phyloP scores from a whole-genome alignment of 2,888 invertebrate species.

The Micropterix aruncella region DNA sequence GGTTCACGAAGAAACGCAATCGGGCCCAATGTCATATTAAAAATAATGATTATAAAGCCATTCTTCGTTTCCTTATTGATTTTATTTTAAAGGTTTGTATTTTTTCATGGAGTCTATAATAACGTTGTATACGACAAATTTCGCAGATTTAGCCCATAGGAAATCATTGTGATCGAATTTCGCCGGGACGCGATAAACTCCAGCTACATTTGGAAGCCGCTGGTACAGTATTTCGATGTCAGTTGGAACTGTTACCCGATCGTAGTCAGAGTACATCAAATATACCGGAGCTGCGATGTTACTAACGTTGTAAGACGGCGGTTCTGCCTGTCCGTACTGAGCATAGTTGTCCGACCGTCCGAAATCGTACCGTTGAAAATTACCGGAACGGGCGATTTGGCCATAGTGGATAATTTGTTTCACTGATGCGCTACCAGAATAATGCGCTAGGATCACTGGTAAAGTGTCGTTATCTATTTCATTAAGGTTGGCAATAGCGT shows the following conservation, averaged over 20 bases:
- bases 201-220: constrained; percentile 14
- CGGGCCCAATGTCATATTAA: no score
- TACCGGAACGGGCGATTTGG: constrained; percentile 21
- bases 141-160: constrained; percentile 14
- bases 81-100: neutral
- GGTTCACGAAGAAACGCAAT: no score
- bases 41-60: no score
- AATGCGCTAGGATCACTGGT: constrained; percentile 26
- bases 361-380: constrained; percentile 25
- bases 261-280: constrained; percentile 23
- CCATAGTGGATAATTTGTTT: constrained; percentile 34
- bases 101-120: constrained; percentile 7
- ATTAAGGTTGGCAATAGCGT: constrained; percentile 24
- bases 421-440: constrained; percentile 36
- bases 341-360: constrained; percentile 17
- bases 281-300: constrained; percentile 20
- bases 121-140: constrained; percentile 12
- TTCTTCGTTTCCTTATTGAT: no score
- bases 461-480: constrained; percentile 32
- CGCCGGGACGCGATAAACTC: constrained; percentile 13
- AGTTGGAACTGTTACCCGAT: constrained; percentile 16
- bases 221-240: constrained; percentile 5
- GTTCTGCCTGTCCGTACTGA: constrained; percentile 8
- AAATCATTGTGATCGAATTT: constrained; percentile 17
- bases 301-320: constrained; percentile 24